Evolutionary conservation across 2,113 vertebrate species (phyloP).

Genomic region (Peucedramus taeniatus): DNA sequence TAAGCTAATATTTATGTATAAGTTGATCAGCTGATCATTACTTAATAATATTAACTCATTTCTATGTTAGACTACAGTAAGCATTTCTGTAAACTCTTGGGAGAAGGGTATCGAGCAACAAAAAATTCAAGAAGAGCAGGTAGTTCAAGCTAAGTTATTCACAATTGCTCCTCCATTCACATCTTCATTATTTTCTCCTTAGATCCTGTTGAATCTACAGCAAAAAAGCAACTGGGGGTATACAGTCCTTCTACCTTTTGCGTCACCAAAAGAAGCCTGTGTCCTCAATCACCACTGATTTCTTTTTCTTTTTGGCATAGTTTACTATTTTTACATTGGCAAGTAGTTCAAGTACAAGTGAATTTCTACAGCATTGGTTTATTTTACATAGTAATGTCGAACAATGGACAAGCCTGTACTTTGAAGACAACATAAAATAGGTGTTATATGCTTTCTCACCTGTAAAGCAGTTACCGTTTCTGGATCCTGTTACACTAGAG

Average conservation of each 20-base stretch:
- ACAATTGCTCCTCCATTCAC: not conserved
- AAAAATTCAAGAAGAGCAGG: not conserved
- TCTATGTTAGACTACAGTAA: conserved; percentile 31
- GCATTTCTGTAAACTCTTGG: conserved; percentile 23
- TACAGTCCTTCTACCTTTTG: not conserved
- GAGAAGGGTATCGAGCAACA: not conserved
- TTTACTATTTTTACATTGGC: conserved; percentile 31
- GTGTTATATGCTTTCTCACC: conserved; percentile 48
- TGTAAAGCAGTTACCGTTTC: conserved; percentile 35
- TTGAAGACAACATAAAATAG: conserved; percentile 28
- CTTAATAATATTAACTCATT: not conserved
- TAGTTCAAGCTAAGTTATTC: conserved; percentile 6
- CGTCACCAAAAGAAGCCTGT: not conserved
- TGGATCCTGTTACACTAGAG: not conserved
- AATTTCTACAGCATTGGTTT: conserved; percentile 40
- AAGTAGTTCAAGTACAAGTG: conserved; percentile 49
- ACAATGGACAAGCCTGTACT: not conserved
- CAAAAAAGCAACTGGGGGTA: not conserved
- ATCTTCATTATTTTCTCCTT: not conserved
- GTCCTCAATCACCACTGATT: not conserved
- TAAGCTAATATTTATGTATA: not conserved
- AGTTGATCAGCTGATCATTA: not conserved
- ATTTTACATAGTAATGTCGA: conserved; percentile 11
- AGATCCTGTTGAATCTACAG: not conserved
- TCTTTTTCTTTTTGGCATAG: conserved; percentile 15